Conservation (phyloP, 2,113 vertebrate genomes). For the Glareola pratincola region DNA sequence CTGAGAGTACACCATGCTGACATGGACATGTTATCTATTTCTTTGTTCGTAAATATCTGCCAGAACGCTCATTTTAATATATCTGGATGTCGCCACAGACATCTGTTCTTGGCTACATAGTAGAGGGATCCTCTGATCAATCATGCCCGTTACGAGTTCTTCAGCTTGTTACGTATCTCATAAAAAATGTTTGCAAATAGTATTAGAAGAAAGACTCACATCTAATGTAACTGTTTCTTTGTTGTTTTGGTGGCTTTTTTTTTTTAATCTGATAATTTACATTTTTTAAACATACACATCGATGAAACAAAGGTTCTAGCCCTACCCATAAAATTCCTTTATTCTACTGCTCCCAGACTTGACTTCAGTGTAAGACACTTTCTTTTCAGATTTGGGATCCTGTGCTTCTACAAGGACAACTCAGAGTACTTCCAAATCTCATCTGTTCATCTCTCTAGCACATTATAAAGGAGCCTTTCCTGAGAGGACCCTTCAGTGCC, state of each 20-base stretch:
- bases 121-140: background rate
- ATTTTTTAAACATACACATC: background rate
- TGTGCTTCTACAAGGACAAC: background rate
- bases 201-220: background rate
- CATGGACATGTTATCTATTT: background rate
- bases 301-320: background rate
- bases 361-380: background rate
- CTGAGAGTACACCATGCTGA: background rate
- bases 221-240: background rate
- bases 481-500: background rate
- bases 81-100: background rate
- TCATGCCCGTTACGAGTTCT: background rate
- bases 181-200: background rate
- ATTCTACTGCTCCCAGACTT: background rate
- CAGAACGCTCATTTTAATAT: background rate
- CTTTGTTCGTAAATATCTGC: background rate
- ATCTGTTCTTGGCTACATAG: background rate
- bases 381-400: background rate
- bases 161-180: background rate
- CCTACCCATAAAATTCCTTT: background rate
- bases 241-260: background rate
- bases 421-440: background rate
- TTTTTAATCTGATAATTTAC: background rate
- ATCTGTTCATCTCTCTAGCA: background rate
- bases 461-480: background rate